Evolutionary conservation across 2,888 invertebrate species (phyloP), one percentile per base, ranked within the genome.

Genomic region (Melieria crassipennis): DNA sequence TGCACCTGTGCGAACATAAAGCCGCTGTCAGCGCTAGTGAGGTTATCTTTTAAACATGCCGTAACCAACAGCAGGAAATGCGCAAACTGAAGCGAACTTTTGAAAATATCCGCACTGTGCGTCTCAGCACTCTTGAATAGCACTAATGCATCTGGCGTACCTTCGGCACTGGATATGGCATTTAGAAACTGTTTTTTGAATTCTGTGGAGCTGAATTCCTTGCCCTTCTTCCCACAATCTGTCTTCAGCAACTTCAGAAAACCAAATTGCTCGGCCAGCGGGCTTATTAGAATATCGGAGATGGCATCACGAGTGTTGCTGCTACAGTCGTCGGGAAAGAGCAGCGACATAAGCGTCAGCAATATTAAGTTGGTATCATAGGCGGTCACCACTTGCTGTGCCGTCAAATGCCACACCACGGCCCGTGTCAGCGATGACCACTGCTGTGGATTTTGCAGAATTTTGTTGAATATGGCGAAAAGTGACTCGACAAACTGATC

Each of bases 401-500:
- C 83, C 64, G 89, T 89, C 66, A 91, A 86, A 79, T 89, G 89
- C 0, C 83, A 76, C 4, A 91, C 84, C 1, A 88, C 86, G 69
- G 83, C 81, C 9, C 81, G 81, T 5, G 87, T 85, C 1, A 90
- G 83, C 11, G 83, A 73, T 3, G 71, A 65, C 79, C 85, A 87
- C 87, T 89, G 89, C 57, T 87, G 79, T 0, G 80, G 76, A 56
- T 89, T 88, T 55, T 84, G 76, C 56, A 83, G 85, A 42, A 84
- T 84, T 75, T 88, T 90, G 4, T 86, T 81, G n/a, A 91, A 79
- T 69, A 92, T 88, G 13, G 83, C 85, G 0, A 89, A 87, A 58
- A 92, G 85, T 13, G 87, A 85, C 69, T 87, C 85, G 3, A 89
- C 87, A 30, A 91, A 83, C 69, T 87, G 83, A 4, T 80, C 79